A percentile compares a stretch with the other conserved stretches of the same genome.
Conservation (phyloP, 2,888 invertebrate genomes). For the Drosophila emarginata region DNA sequence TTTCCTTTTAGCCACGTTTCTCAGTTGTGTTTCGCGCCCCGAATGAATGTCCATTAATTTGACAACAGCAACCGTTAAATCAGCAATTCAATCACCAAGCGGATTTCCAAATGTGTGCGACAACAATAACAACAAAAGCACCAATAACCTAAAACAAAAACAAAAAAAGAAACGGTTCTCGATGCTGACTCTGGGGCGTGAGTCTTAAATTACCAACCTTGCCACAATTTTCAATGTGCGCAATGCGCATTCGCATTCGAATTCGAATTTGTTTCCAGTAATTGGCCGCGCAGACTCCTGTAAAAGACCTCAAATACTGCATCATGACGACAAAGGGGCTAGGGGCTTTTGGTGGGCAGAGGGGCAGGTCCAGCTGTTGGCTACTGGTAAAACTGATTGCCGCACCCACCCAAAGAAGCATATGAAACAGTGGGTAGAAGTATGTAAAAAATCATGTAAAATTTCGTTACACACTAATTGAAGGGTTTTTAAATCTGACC, state of each 20-base stretch:
- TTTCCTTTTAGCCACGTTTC: conserved; percentile 51
- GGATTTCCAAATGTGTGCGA: conserved; percentile 47
- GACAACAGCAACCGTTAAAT: conserved; percentile 78
- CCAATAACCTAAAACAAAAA: not conserved
- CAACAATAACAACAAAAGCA: conserved; percentile 32
- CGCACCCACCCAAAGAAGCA: conserved; percentile 58
- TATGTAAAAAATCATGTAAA: not conserved
- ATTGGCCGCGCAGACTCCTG: conserved; percentile 68
- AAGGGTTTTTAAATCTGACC: no score
- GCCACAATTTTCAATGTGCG: conserved; percentile 62
- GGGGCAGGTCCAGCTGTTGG: conserved; percentile 40
- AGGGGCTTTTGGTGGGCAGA: conserved; percentile 30
- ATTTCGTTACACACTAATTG: no score
- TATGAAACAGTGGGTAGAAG: conserved; percentile 29
- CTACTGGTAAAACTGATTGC: conserved; percentile 42
- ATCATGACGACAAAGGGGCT: not conserved
- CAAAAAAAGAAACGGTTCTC: conserved; percentile 40
- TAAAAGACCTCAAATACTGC: conserved; percentile 21
- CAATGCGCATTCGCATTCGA: conserved; percentile 75
- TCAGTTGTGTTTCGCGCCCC: conserved; percentile 24
- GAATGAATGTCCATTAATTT: conserved; percentile 81
- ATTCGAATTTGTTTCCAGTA: conserved; percentile 77
- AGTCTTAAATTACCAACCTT: conserved; percentile 79
- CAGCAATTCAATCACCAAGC: conserved; percentile 75
- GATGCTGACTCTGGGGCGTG: conserved; percentile 56